Percentiles rank a stretch among this genome's conserved stretches.
These are phyloP conservation scores for Diarsia rubi DNA, from an alignment of 2,888 invertebrate species.

Conservation along the genomic window DNA sequence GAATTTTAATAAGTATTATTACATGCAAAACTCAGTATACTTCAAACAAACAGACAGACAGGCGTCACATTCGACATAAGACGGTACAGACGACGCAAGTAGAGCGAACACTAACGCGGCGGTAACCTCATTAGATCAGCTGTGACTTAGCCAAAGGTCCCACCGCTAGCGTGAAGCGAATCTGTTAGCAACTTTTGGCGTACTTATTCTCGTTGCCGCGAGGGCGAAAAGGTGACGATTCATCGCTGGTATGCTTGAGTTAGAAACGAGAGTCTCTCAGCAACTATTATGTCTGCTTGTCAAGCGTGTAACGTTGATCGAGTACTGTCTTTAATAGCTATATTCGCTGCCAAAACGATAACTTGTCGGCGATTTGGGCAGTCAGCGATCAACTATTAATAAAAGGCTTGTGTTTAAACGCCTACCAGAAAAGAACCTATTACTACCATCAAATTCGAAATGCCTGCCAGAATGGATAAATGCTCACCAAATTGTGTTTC, in stretches of 20 bases:
- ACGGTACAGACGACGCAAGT: slow-evolving; percentile 31
- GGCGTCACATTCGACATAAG: slow-evolving; percentile 13
- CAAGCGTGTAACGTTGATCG: not conserved
- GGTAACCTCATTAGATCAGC: slow-evolving; percentile 47
- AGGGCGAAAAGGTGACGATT: not conserved
- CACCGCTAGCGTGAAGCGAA: not conserved
- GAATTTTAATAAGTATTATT: not conserved
- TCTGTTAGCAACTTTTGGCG: not conserved
- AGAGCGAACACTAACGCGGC: slow-evolving; percentile 32
- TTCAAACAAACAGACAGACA: slow-evolving; percentile 2
- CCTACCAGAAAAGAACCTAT: no score
- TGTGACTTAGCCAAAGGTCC: slow-evolving; percentile 11
- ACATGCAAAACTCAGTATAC: not conserved
- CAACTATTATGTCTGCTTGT: not conserved
- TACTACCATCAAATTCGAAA: no score
- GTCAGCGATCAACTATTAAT: not conserved
- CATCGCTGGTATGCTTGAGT: not conserved
- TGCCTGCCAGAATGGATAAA: no score
- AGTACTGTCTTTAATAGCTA: not conserved
- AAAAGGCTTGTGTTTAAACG: no score
- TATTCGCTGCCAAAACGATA: not conserved
- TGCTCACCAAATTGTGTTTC: no score
- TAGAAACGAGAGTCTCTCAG: not conserved
- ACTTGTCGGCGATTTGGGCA: not conserved
- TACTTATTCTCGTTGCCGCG: no score